These are phyloP conservation scores for Ptychadena robeensis DNA, from an alignment of 2,797 vertebrate species.

Conservation along the genomic window DNA sequence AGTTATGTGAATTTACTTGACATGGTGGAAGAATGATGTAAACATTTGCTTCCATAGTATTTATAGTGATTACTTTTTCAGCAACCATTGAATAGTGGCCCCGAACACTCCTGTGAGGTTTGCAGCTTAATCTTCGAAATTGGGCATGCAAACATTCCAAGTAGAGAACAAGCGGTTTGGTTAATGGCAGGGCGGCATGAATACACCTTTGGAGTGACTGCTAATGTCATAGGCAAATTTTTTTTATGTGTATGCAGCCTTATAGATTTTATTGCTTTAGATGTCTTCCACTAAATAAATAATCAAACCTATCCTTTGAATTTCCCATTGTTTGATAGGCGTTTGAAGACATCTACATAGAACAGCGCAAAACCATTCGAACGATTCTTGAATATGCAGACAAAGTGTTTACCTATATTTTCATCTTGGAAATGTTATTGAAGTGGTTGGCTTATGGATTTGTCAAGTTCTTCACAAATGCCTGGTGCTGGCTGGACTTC, in stretches of 20 bases:
- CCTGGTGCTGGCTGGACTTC: slow-evolving; percentile 99
- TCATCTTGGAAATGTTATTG: slow-evolving; percentile 98
- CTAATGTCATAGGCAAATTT: background rate
- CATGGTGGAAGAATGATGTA: no score
- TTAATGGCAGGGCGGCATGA: no score
- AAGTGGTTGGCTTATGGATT: slow-evolving; percentile 98
- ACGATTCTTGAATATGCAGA: slow-evolving; percentile 94
- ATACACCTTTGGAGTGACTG: no score
- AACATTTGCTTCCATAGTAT: no score
- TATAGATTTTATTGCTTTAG: background rate
- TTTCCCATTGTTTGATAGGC: slow-evolving; percentile 77
- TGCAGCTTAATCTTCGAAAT: no score
- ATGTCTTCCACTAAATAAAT: background rate
- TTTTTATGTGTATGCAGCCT: background rate
- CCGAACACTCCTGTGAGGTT: no score
- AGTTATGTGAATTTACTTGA: no score
- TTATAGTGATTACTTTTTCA: no score
- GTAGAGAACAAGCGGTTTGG: no score
- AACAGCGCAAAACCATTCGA: slow-evolving; percentile 91
- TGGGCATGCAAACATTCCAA: no score
- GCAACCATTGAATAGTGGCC: no score
- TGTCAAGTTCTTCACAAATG: slow-evolving; percentile 98
- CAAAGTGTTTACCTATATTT: slow-evolving; percentile 97
- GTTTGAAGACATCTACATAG: slow-evolving; percentile 98
- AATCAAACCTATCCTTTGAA: background rate